Conservation (phyloP, 2,888 invertebrate species). For the Thecophora atra region DNA sequence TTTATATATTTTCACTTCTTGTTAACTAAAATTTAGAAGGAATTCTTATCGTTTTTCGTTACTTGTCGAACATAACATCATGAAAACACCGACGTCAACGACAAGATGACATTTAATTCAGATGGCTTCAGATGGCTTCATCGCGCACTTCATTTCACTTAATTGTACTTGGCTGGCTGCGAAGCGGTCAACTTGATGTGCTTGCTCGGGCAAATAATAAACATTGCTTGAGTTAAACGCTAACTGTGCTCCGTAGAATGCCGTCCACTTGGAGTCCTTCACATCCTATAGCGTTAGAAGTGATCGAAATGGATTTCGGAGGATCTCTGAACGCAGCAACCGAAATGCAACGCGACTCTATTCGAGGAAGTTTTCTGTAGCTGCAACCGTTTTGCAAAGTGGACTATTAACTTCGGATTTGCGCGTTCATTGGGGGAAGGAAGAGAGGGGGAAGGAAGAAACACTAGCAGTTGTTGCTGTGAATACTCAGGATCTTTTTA, state of each 20-base stretch:
- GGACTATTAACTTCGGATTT: constrained; percentile 17
- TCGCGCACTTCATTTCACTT: not conserved
- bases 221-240: constrained; percentile 8
- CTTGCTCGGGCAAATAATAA: constrained; percentile 20
- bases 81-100: too few relatives aligned
- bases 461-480: too few relatives aligned
- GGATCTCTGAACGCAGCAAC: too few relatives aligned
- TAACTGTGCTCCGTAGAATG: too few relatives aligned
- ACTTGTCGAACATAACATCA: too few relatives aligned
- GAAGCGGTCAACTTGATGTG: not conserved
- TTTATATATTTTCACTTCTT: too few relatives aligned
- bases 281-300: not conserved
- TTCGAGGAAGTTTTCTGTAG: not conserved
- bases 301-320: not conserved
- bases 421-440: not conserved
- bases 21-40: too few relatives aligned
- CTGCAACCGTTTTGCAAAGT: constrained; percentile 21
- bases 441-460: too few relatives aligned
- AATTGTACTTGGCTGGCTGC: not conserved
- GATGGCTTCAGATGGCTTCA: too few relatives aligned
- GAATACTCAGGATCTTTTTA: not conserved
- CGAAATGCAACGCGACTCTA: not conserved
- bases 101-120: too few relatives aligned
- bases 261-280: constrained; percentile 21
- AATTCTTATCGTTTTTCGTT: too few relatives aligned